Base-by-base conservation (phyloP, 2,888 invertebrate genomes). In the Thyatira batis region DNA sequence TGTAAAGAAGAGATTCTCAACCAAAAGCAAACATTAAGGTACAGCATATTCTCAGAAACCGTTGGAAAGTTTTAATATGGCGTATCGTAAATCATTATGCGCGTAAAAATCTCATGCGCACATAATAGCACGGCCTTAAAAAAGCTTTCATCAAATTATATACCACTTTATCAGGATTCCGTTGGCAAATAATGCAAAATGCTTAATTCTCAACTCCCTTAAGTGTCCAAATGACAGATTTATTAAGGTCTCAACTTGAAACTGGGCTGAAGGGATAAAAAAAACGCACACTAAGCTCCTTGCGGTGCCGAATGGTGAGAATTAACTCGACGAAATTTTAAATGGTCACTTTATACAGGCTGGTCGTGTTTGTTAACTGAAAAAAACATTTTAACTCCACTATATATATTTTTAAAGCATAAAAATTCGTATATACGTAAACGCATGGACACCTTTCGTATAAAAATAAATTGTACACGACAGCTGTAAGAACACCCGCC, bases 181-280 rank as follows among this genome's bases (percentile, higher is more conserved):
- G 60, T 63, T 60, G 78, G 76, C 79, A 78, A 80, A 84, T 80
- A 81, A 82, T 71, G 58, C 69, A 56, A 69, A 77, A 66, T 71
- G 70, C 69, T 76, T 69, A 76, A 76, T 79, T 75, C 74, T 71
- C 73, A 55, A 63, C 65, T 74, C 62, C 39, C 72, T 68, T 78
- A 77, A 80, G 75, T 73, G 76, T 74, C 71, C 71, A 60, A 68
- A 66, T 67, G 80, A 77, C 81, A 82, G 87, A 89, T 89, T 89
- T 89, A 89, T 89, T 80, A 73, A 76, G 87, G 86, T 81, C 73
- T 69, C 56, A 55, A 57, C 62, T 65, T 71, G 71, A 64, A 71
- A 72, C 64, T 67, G 76, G 63, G 63, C 57, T 70, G 69, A 73
- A 73, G 57, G 76, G 71, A 75, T 79, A 80, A 76, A 71, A 73